phyloP scores from a whole-genome alignment of 2,113 vertebrate species.

The Salvelinus namaycush region DNA sequence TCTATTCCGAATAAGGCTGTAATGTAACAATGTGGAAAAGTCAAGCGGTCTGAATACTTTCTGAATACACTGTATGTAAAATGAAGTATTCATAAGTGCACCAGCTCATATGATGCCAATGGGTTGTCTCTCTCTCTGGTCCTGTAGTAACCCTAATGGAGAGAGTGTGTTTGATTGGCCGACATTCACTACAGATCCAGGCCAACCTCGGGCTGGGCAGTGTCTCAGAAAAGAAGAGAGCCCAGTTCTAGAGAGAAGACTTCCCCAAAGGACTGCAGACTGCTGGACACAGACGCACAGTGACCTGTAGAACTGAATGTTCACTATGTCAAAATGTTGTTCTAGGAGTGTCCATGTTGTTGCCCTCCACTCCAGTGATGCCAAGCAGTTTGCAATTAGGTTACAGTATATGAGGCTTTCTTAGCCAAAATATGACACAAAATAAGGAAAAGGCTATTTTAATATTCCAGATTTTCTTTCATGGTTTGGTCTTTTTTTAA shows the following conservation, averaged over 20 bases:
- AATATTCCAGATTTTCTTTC: too few relatives aligned
- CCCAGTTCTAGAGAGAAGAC: background rate
- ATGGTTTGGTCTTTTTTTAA: too few relatives aligned
- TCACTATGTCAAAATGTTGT: background rate
- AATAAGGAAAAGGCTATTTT: too few relatives aligned
- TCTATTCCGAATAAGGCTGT: too few relatives aligned
- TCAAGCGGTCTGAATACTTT: too few relatives aligned
- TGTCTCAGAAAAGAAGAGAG: background rate
- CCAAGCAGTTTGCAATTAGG: background rate
- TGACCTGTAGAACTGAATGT: background rate
- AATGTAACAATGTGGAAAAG: too few relatives aligned
- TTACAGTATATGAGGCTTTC: too few relatives aligned
- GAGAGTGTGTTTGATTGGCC: background rate
- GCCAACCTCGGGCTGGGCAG: background rate
- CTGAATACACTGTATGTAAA: too few relatives aligned
- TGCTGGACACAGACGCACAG: too few relatives aligned
- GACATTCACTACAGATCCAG: background rate
- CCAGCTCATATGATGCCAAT: background rate
- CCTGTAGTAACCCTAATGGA: background rate
- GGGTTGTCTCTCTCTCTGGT: background rate
- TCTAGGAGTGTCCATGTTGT: background rate
- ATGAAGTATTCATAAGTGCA: background rate
- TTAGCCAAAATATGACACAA: too few relatives aligned
- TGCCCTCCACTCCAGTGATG: background rate
- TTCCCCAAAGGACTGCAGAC: background rate